Evolutionary conservation across 2,888 invertebrate genomes (phyloP).

Genomic region (Lacanobia oleracea): DNA sequence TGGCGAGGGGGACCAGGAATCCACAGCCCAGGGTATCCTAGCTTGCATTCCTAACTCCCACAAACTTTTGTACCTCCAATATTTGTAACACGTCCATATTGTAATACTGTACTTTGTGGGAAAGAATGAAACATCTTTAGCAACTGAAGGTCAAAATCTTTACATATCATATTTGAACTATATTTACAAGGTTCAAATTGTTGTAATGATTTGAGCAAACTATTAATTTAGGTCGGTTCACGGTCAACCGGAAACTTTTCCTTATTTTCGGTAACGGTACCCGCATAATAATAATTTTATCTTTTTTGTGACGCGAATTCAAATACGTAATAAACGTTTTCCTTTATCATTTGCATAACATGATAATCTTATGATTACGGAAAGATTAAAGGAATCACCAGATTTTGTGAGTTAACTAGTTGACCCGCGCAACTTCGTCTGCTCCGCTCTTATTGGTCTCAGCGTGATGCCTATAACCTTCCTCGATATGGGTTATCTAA

Average conservation of each 20-base stretch:
- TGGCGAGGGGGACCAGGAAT: too few species aligned
- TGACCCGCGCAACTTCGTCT: too few species aligned
- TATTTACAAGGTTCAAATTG: constrained; percentile 27
- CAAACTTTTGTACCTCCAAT: too few species aligned
- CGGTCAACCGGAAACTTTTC: constrained; percentile 2
- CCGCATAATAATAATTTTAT: constrained; percentile 1
- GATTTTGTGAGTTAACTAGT: too few species aligned
- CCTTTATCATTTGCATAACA: neutral
- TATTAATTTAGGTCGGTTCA: constrained; percentile 30
- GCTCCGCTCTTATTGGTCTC: too few species aligned
- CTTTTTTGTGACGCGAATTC: neutral
- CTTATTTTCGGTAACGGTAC: constrained; percentile 20
- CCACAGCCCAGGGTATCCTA: too few species aligned
- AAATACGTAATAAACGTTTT: neutral
- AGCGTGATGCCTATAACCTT: too few species aligned
- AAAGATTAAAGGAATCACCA: neutral
- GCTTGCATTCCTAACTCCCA: too few species aligned
- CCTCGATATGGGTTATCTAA: too few species aligned
- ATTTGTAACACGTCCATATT: too few species aligned
- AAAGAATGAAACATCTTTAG: neutral
- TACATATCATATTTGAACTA: constrained; percentile 32
- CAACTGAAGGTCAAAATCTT: constrained; percentile 32
- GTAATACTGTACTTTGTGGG: too few species aligned
- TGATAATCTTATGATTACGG: neutral
- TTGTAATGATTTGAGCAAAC: constrained; percentile 26